Evolutionary conservation across 1,140 invertebrate genomes (phyloP).

Genomic region (Leptestheria dahalacensis): DNA sequence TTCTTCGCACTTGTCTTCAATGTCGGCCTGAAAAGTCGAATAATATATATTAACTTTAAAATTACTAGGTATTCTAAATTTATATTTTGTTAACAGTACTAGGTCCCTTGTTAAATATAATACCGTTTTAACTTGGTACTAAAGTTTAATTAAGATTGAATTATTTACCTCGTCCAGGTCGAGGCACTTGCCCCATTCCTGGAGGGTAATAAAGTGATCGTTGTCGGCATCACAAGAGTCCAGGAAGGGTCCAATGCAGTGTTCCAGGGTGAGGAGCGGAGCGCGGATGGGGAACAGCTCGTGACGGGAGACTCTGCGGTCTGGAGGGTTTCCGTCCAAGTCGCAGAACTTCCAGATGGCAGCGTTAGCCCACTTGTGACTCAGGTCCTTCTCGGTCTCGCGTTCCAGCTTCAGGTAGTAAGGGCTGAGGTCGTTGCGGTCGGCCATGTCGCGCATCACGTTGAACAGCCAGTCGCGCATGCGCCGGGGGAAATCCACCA

Average conservation of each 20-base stretch:
- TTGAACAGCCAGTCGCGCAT: conserved; percentile 96
- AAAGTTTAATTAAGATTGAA: conserved; percentile 17
- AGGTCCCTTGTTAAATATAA: not conserved
- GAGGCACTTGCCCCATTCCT: conserved; percentile 84
- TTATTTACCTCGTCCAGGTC: conserved; percentile 52
- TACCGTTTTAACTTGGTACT: conserved; percentile 13
- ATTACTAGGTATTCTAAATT: no score
- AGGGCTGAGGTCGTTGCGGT: conserved; percentile 66
- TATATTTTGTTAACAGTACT: conserved; percentile 4
- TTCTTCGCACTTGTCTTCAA: conserved; percentile 42
- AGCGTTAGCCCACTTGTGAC: conserved; percentile 70
- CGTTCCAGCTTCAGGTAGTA: conserved; percentile 72
- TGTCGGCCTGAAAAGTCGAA: conserved; percentile 33
- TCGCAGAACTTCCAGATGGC: conserved; percentile 97
- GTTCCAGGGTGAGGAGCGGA: conserved; percentile 78
- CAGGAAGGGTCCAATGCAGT: conserved; percentile 89
- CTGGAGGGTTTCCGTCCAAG: conserved; percentile 71
- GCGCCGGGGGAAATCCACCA: conserved; percentile 76
- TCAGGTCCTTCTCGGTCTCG: conserved; percentile 68
- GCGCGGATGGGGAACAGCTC: conserved; percentile 88
- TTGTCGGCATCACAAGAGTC: conserved; percentile 70
- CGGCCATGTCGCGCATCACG: conserved; percentile 85
- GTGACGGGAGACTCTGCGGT: conserved; percentile 70
- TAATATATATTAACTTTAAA: no score
- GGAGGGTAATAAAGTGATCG: conserved; percentile 73